A percentile compares a stretch with the other conserved stretches of the same genome.
Evolutionary conservation across 2,888 invertebrate genomes (phyloP).

Genomic region (Drosophila histrio): DNA sequence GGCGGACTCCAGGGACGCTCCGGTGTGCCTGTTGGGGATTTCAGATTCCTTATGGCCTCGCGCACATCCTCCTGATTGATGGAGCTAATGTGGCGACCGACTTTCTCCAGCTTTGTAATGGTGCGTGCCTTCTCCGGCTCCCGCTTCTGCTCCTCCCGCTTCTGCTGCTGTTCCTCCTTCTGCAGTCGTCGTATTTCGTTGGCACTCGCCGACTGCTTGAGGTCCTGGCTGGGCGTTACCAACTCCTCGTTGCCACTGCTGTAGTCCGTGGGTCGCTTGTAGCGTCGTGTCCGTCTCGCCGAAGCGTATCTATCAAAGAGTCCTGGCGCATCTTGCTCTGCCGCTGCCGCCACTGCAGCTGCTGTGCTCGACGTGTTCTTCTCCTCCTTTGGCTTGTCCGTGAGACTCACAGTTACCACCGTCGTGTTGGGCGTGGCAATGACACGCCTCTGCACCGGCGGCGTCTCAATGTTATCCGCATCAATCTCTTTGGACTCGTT

Average conservation of each 20-base stretch:
- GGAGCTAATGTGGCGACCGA: constrained; percentile 88
- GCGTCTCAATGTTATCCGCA: constrained; percentile 95
- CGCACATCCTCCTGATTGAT: constrained; percentile 90
- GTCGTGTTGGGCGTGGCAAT: constrained; percentile 74
- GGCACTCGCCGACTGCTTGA: constrained; percentile 64
- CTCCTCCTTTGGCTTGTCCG: constrained; percentile 61
- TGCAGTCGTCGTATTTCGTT: constrained; percentile 57
- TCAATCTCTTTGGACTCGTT: constrained; percentile 90
- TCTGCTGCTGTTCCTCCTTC: constrained; percentile 38
- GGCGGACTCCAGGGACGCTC: constrained; percentile 87
- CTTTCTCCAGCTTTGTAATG: constrained; percentile 83
- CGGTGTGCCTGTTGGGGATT: constrained; percentile 87
- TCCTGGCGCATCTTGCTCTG: constrained; percentile 86
- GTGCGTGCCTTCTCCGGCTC: constrained; percentile 83
- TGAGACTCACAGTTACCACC: constrained; percentile 73
- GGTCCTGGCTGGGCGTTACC: constrained; percentile 82
- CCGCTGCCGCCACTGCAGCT: not conserved
- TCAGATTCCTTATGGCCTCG: constrained; percentile 88
- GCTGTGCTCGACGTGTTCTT: constrained; percentile 9
- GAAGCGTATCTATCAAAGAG: constrained; percentile 94
- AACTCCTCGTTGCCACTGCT: constrained; percentile 86
- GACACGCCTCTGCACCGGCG: constrained; percentile 90
- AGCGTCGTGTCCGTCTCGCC: constrained; percentile 91
- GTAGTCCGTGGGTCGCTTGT: constrained; percentile 88
- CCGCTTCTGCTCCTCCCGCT: constrained; percentile 62